A percentile compares a stretch with the other conserved stretches of the same genome.
Evolutionary conservation across 2,113 vertebrate species (phyloP).

Genomic region (Xerus inauris): DNA sequence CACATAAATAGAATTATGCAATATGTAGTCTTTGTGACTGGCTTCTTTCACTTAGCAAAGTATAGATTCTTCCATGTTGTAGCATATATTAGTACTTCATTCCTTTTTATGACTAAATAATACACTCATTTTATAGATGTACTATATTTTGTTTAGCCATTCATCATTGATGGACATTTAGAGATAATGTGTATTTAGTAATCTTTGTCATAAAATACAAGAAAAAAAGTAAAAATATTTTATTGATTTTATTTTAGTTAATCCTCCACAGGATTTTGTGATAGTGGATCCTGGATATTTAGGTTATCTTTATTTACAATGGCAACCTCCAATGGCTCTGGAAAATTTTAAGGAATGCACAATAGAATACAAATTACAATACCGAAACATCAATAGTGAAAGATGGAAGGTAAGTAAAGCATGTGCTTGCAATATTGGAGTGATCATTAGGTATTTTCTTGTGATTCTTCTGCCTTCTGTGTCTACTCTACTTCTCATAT

Average conservation of each 20-base stretch:
- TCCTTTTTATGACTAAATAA: slow-evolving; percentile 10
- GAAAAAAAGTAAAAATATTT: slow-evolving; percentile 1
- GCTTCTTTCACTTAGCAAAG: slow-evolving; percentile 32
- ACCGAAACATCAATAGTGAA: slow-evolving; percentile 82
- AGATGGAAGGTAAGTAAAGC: slow-evolving; percentile 89
- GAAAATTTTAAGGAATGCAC: slow-evolving; percentile 81
- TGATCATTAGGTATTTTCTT: slow-evolving; percentile 43
- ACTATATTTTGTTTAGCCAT: neutral
- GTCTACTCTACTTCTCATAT: neutral
- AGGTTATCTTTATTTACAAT: slow-evolving; percentile 89
- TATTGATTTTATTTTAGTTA: slow-evolving; percentile 84
- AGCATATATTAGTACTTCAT: neutral
- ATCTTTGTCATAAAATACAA: neutral
- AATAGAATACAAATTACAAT: slow-evolving; percentile 88
- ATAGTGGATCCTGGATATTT: slow-evolving; percentile 91
- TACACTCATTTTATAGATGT: neutral
- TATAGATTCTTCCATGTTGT: slow-evolving; percentile 5
- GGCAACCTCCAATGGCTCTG: slow-evolving; percentile 85
- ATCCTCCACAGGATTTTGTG: slow-evolving; percentile 88
- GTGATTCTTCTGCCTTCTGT: neutral
- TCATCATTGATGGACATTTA: neutral
- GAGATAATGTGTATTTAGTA: slow-evolving; percentile 1
- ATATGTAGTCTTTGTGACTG: neutral
- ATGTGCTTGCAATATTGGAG: neutral
- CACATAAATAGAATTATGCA: neutral